phyloP scores from a whole-genome alignment of 2,888 invertebrate species.

The Rotaria magnacalcarata region DNA sequence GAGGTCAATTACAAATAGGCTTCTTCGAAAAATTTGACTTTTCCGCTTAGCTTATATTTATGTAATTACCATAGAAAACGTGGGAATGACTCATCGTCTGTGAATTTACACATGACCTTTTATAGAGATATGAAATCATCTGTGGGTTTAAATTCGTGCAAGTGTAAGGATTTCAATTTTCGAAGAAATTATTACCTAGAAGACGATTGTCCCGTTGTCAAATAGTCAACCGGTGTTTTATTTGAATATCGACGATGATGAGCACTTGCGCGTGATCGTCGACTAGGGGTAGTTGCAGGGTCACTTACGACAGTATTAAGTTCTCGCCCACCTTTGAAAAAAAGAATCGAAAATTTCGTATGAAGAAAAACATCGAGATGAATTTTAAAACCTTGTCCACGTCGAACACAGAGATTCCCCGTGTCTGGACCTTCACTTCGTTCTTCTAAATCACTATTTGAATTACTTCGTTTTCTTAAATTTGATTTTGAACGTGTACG shows the following conservation, averaged over 20 bases:
- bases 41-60: too few species aligned
- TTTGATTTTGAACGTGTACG: constrained; percentile 17
- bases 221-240: background rate
- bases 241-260: constrained; percentile 25
- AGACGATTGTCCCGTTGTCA: background rate
- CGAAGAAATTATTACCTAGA: background rate
- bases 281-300: background rate
- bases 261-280: background rate
- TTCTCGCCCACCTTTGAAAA: background rate
- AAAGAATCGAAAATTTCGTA: too few species aligned
- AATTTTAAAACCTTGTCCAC: background rate
- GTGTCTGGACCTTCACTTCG: constrained; percentile 21
- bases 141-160: too few species aligned
- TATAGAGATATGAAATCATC: too few species aligned
- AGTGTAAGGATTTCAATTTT: too few species aligned
- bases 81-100: too few species aligned
- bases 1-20: too few species aligned
- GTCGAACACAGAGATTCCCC: constrained; percentile 10
- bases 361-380: too few species aligned
- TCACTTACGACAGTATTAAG: background rate
- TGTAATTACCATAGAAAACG: too few species aligned
- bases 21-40: too few species aligned
- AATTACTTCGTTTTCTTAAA: background rate
- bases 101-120: too few species aligned
- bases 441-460: constrained; percentile 5